Evolutionary conservation across 2,888 invertebrate genomes (phyloP), one percentile per base, ranked within the genome.

Genomic region (Carpatolechia fugitivella): DNA sequence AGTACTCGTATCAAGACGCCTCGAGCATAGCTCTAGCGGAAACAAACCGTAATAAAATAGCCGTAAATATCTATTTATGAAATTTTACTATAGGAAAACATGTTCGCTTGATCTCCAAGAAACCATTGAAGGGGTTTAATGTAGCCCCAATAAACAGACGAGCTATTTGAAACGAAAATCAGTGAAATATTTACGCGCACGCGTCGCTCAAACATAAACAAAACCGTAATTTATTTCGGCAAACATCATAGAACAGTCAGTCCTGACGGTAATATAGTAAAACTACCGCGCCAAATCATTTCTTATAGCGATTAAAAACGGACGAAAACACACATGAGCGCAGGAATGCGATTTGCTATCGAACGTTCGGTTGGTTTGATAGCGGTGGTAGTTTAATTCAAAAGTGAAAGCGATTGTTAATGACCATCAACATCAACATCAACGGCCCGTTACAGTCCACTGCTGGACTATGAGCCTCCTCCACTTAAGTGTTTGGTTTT

Each of bases 261-360:
- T 6, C 16, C 8, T 3, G 14, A 14, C 38, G 8, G 13, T 18
- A 41, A n/a, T 16, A 13, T 16, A n/a, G 47, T 13, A 1, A 10
- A 29, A 10, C 18, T 16, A 40, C 20, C 55, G 59, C 58, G 61
- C 44, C 55, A 56, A 57, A 59, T 58, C 65, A 66, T 66, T 65
- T 68, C 64, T 60, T 67, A 62, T 55, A 54, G 52, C 76, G 73
- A 76, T 78, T 75, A 74, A 75, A 74, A 73, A 64, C 59, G n/a
- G n/a, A n/a, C n/a, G n/a, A 66, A 66, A 72, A 41, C 41, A 72
- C 69, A 67, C 50, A 54, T 64, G 57, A 59, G 60, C 48, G 46
- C 16, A 46, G 56, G 60, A 52, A 61, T 63, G 63, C 58, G 53
- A 47, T 29, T 60, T 58, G 54, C 62, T 62, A 60, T 63, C 60